Base-by-base conservation (phyloP, 2,113 vertebrate genomes). In the Epinephelus lanceolatus region DNA sequence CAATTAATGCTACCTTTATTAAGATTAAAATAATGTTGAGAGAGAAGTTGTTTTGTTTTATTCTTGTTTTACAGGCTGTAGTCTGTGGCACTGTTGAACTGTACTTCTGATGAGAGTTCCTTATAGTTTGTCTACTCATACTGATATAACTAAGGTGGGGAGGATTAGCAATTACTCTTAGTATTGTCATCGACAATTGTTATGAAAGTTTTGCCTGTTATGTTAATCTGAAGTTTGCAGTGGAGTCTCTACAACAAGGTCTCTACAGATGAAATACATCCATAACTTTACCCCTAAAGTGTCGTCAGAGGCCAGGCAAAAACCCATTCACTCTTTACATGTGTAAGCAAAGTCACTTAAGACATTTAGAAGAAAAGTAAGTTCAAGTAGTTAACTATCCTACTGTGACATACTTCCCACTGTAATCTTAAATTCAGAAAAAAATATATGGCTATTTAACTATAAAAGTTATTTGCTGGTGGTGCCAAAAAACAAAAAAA, bases 231-330 rank as follows among this genome's bases (percentile, higher is more conserved):
- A 40, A 6, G 21, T 42, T 51, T n/a, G 21, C 21, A 27, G 21
- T 19, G 30, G 4, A 33, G 60, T 42, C 2, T 47, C 42, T 59
- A 33, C n/a, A 52, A 37, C 23, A 4, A 60, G 23, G 13, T 51
- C 21, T 25, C 5, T 30, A 23, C n/a, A 23, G 47, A 37, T 49
- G 14, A 42, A 23, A 71, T 52, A 68, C 51, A 62, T 11, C n/a
- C 53, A 63, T 61, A 78, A 84, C 71, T 52, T 72, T 30, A 53
- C 15, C 52, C 70, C 17, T 15, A 3, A 57, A n/a, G 53, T 2
- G 13, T 56, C 25, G 74, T 37, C 25, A 53, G 45, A 49, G 21
- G 30, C 73, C 11, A 45, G 45, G 42, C 9, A 75, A 53, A 78
- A 62, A 0, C 30, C 7, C 23, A 68, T 56, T 81, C 52, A 40